Evolutionary conservation across 2,888 invertebrate genomes (phyloP), one percentile per base, ranked within the genome.

Genomic region (Apamea monoglypha): DNA sequence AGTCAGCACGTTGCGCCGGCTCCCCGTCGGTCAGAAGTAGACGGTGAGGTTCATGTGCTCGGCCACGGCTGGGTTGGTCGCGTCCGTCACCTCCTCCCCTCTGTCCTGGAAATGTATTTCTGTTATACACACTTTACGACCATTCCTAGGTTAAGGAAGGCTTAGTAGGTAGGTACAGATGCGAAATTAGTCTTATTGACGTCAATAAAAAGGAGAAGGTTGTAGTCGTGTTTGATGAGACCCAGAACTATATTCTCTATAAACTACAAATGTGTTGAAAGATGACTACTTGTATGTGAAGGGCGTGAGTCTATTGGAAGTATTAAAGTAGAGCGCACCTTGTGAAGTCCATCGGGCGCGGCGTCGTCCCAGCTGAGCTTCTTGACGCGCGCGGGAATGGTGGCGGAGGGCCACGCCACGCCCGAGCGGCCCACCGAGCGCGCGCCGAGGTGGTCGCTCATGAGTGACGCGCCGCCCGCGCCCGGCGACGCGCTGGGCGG

Each of bases 321-420:
- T 47, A 14, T 59, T 40, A 53, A 25, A 29, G 79, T 83, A 82
- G 66, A 59, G 36, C 79, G 85, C 83, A 88, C 88, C 85, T 84
- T 81, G 61, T 82, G 81, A 14, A 71, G 86, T n/a, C 56, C 81
- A 7, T 85, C 75, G 4, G 84, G 86, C 25, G 90, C 87, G 40
- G 91, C 90, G 74, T 92, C 92, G 83, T 93, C 94, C 92, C 92
- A 98, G 93, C 98, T 98, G 74, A 98, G 97, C 92, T 98, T 98
- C 95, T 98, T 98, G 83, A 98, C 98, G 72, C 98, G 95, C 74
- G 98, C 97, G 10, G 98, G 98, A 56, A 98, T 97, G 81, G 98
- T 98, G 77, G 97, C 97, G 80, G 97, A 96, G 1, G 98, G 98
- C 98, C 98, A 98, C 74, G 97, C 96, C 77, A 97, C 97, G 68